Evolutionary conservation across 2,797 vertebrate species (phyloP), one percentile per base, ranked within the genome.

Genomic region (Aselliscus stoliczkanus): DNA sequence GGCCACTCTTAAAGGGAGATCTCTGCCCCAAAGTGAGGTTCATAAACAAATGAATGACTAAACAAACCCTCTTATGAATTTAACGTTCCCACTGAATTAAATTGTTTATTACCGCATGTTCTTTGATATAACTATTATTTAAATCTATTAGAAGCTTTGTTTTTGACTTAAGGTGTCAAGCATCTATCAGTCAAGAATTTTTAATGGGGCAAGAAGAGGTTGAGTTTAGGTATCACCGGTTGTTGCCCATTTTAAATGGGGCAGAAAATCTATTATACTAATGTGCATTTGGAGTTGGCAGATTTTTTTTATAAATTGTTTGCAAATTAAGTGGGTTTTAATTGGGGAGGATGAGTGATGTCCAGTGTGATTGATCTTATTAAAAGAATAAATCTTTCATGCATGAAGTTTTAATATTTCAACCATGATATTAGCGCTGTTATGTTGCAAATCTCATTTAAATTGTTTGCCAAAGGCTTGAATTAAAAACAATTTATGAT

Each of bases 351-450:
- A 29, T 77, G 82, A 96, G 44, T 92, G 79, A 83, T 94, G 92
- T 97, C 96, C 93, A 73, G 50, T 86, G 60, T 95, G 93, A 95
- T 91, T 2, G 42, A 90, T 95, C 96, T 94, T 96, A 90, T 89
- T 81, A 96, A 97, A 95, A 90, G 64, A 56, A 95, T 93, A 94
- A 82, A 95, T 97, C 79, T 93, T 93, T 95, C 92, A 81, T 90
- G 80, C 44, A 44, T 96, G 81, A 96, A 81, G 60, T 76, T 92
- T 96, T 97, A 96, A 95, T 97, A 94, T 94, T 94, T 96, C 90
- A 94, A 4, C 80, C 44, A 50, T 27, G 31, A 96, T 25, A 93
- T 93, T 94, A 96, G 90, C 39, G 31, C 44, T 39, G 50, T 90
- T 95, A 56, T 18, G 12, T 64, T 88, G 72, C 77, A 93, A 73